Evolutionary conservation across 2,888 invertebrate species (phyloP).

Genomic region (Lamellibrachia columna): DNA sequence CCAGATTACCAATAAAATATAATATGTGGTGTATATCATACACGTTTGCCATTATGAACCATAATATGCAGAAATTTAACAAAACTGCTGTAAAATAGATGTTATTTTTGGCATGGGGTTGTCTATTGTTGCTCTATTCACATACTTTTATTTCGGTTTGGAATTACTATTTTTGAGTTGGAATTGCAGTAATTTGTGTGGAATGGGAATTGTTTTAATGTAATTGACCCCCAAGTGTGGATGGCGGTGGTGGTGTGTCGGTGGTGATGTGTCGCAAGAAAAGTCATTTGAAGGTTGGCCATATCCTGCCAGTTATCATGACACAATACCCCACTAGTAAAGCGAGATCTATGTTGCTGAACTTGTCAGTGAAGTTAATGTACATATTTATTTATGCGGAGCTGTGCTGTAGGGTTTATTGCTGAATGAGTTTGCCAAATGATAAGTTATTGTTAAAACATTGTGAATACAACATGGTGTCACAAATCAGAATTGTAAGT

Average conservation of each 20-base stretch:
- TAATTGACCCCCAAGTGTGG: background rate
- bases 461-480: background rate
- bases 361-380: background rate
- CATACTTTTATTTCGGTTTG: too few relatives aligned
- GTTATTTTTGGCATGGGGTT: too few relatives aligned
- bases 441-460: background rate
- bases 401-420: background rate
- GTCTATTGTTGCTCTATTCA: too few relatives aligned
- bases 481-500: background rate
- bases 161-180: too few relatives aligned
- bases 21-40: too few relatives aligned
- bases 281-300: background rate
- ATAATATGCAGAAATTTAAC: too few relatives aligned
- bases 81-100: too few relatives aligned
- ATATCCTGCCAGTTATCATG: background rate
- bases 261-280: background rate
- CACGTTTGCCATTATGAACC: too few relatives aligned
- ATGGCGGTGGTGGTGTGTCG: background rate
- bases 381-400: background rate
- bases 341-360: background rate
- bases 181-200: too few relatives aligned
- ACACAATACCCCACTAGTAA: background rate
- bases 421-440: background rate
- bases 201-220: too few relatives aligned
- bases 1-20: too few relatives aligned